Conservation (phyloP, 2,797 vertebrate species). For the Thaleichthys pacificus region DNA sequence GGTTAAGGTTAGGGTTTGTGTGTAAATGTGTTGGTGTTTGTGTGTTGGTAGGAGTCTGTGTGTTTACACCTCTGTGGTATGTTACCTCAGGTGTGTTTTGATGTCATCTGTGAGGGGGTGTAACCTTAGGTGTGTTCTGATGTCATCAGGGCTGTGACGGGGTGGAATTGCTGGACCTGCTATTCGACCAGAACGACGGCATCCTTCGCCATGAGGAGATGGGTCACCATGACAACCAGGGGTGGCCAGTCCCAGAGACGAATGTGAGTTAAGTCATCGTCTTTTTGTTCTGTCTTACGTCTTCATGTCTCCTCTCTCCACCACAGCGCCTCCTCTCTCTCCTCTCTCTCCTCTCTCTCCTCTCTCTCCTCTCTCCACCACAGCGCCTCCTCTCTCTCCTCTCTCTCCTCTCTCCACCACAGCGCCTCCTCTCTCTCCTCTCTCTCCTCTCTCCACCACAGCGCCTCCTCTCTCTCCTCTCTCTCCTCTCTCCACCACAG, state of each 20-base stretch:
- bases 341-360: too few relatives aligned
- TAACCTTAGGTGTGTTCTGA: too few relatives aligned
- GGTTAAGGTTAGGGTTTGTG: background rate
- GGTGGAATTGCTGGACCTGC: constrained; percentile 87
- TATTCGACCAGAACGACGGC: constrained; percentile 89
- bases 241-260: constrained; percentile 70
- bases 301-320: background rate
- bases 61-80: too few relatives aligned
- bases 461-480: too few relatives aligned
- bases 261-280: constrained; percentile 69
- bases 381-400: too few relatives aligned
- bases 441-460: too few relatives aligned
- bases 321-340: constrained; percentile 1
- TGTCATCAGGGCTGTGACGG: constrained; percentile 52
- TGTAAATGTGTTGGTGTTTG: background rate
- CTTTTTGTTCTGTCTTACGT: constrained; percentile 13
- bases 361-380: too few relatives aligned
- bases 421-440: too few relatives aligned
- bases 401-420: too few relatives aligned
- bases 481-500: too few relatives aligned
- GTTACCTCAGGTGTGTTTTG: background rate
- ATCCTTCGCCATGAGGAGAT: constrained; percentile 80
- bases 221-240: constrained; percentile 49
- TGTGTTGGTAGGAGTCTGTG: background rate
- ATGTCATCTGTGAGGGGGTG: background rate